Conservation (phyloP, 1,140 invertebrate genomes). For the Leptopilina clavipes region DNA sequence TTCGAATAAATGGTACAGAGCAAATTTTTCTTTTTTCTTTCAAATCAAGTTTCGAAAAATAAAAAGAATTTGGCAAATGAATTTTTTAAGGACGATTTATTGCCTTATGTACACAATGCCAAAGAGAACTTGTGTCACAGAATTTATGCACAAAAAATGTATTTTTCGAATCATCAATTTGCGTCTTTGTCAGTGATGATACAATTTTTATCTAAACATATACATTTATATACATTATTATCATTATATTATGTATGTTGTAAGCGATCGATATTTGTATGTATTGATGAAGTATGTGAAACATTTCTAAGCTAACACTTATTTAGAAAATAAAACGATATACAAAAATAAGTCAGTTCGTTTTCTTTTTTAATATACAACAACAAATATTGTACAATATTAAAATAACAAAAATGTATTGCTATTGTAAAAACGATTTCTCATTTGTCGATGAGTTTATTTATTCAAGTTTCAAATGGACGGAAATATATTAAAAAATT, state of each 20-base stretch:
- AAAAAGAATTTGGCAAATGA: background rate
- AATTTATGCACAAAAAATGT: conserved; percentile 39
- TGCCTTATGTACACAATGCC: conserved; percentile 48
- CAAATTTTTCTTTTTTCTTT: background rate
- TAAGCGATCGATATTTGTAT: conserved; percentile 47
- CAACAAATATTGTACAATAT: background rate
- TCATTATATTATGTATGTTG: conserved; percentile 16
- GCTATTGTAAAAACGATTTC: too few species aligned
- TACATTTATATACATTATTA: conserved; percentile 27
- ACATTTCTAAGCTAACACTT: conserved; percentile 37
- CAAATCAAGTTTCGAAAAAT: background rate
- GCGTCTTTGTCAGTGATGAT: conserved; percentile 28
- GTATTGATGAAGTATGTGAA: conserved; percentile 18
- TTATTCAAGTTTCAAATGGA: too few species aligned
- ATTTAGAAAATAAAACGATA: conserved; percentile 39
- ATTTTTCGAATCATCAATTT: conserved; percentile 32
- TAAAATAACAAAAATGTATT: too few species aligned
- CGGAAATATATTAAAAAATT: too few species aligned
- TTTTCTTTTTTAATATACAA: conserved; percentile 22
- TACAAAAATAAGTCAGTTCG: conserved; percentile 16
- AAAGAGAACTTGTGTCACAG: conserved; percentile 46
- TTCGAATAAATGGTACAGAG: too few species aligned
- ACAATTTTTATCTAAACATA: too few species aligned
- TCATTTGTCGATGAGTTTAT: too few species aligned
- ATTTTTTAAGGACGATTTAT: conserved; percentile 33